A percentile compares a stretch with the other conserved stretches of the same genome.
phyloP scores from a whole-genome alignment of 2,113 vertebrate species.

The Monarcha castaneiventris region DNA sequence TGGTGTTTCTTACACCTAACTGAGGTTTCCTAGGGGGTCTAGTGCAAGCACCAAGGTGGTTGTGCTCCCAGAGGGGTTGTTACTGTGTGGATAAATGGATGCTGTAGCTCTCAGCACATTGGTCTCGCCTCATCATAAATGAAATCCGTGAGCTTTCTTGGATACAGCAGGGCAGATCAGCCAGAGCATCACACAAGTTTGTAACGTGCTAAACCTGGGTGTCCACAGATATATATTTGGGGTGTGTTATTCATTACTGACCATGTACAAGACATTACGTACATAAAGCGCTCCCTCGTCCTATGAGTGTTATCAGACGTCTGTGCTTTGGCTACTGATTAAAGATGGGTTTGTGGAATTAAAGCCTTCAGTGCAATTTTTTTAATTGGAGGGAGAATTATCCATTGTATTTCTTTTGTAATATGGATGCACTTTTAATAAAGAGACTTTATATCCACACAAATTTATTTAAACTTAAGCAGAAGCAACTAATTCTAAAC shows the following conservation, averaged over 20 bases:
- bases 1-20: background rate
- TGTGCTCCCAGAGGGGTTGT: background rate
- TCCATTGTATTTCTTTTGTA: constrained; percentile 5
- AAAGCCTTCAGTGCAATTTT: constrained; percentile 29
- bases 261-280: background rate
- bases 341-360: constrained; percentile 41
- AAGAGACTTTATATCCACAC: background rate
- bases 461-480: constrained; percentile 36
- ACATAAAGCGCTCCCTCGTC: background rate
- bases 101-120: background rate
- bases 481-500: constrained; percentile 44
- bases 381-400: constrained; percentile 39
- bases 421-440: constrained; percentile 15
- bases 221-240: background rate
- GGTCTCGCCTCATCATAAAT: background rate
- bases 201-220: background rate
- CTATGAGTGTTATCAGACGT: constrained; percentile 39
- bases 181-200: background rate
- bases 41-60: background rate
- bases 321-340: constrained; percentile 60
- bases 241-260: background rate
- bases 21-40: background rate
- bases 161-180: background rate
- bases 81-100: background rate
- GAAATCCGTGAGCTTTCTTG: background rate